phyloP scores from a whole-genome alignment of 2,888 invertebrate genomes.

The Eupithecia centaureata region DNA sequence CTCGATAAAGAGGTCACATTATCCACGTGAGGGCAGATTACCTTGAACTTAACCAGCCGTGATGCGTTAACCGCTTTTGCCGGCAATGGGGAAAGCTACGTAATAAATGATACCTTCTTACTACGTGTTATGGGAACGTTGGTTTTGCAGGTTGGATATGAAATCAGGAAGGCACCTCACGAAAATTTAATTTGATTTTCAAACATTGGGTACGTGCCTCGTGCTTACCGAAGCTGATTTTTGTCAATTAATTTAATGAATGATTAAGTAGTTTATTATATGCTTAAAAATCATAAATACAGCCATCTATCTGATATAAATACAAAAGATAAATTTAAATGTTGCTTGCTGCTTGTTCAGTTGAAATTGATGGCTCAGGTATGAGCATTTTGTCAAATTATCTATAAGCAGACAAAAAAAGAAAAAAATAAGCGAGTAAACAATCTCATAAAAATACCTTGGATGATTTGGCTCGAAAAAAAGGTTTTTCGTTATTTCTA shows the following conservation, averaged over 20 bases:
- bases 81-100: slow-evolving; percentile 19
- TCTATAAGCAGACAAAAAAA: background rate
- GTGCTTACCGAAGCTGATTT: background rate
- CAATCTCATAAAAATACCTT: background rate
- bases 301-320: too few species aligned
- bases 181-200: background rate
- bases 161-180: background rate
- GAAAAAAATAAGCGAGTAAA: background rate
- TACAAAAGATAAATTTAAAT: background rate
- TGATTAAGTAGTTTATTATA: background rate
- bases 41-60: slow-evolving; percentile 31
- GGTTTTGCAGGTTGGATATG: background rate
- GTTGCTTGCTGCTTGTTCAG: background rate
- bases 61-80: slow-evolving; percentile 24
- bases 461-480: background rate
- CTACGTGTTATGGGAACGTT: background rate
- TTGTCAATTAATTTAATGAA: background rate
- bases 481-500: background rate
- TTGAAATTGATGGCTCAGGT: background rate
- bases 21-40: slow-evolving; percentile 41
- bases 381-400: background rate
- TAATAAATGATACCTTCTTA: background rate
- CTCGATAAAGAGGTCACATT: slow-evolving; percentile 43
- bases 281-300: background rate
- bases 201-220: background rate